A percentile compares a stretch with the other conserved stretches of the same genome.
These are phyloP conservation scores for Elgaria multicarinata DNA, from an alignment of 2,113 vertebrate genomes.

Conservation along the genomic window DNA sequence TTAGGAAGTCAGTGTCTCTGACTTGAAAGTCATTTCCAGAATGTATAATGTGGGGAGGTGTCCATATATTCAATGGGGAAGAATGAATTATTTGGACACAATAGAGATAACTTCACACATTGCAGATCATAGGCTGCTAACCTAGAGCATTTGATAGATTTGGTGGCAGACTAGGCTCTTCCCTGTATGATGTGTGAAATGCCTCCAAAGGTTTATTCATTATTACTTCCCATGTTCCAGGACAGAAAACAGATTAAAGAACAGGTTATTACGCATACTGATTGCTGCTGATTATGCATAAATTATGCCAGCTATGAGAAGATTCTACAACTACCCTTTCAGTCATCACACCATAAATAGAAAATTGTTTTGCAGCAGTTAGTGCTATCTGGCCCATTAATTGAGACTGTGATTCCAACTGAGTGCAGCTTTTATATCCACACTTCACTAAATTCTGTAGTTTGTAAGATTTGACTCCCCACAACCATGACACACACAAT, in stretches of 20 bases:
- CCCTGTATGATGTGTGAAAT: not conserved
- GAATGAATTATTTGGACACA: not conserved
- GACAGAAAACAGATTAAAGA: not conserved
- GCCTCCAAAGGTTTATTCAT: not conserved
- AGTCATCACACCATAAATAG: not conserved
- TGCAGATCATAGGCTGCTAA: not conserved
- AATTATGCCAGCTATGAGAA: not conserved
- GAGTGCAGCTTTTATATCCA: slow-evolving; percentile 11
- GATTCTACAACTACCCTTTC: not conserved
- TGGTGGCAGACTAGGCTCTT: not conserved
- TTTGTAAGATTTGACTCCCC: not conserved
- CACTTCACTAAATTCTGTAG: not conserved
- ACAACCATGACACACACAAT: not conserved
- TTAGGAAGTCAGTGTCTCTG: not conserved
- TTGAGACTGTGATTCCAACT: not conserved
- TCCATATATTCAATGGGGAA: not conserved
- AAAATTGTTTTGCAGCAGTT: slow-evolving; percentile 2
- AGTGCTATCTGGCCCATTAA: not conserved
- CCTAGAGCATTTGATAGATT: too few relatives aligned
- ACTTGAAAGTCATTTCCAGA: not conserved
- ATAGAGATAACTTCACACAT: not conserved
- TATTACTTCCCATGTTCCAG: not conserved
- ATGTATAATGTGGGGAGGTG: not conserved
- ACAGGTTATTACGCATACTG: not conserved
- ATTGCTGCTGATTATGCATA: not conserved